A percentile compares a stretch with the other conserved stretches of the same genome.
phyloP scores from a whole-genome alignment of 1,140 invertebrate species.

The Pteromalus puparum region DNA sequence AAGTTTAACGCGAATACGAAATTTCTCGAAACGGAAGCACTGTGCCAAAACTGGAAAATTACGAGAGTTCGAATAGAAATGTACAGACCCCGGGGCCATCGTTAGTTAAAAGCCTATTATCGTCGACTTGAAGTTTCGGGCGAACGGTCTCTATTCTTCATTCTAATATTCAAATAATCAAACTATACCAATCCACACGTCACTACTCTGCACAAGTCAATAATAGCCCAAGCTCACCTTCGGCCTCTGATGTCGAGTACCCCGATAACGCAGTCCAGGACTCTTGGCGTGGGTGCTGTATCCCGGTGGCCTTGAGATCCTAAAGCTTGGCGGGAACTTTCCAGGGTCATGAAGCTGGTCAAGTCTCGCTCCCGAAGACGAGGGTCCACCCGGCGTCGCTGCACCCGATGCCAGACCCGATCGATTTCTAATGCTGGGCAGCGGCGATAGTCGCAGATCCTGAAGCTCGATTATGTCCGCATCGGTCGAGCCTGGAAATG shows the following conservation, averaged over 20 bases:
- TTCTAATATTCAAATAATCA: too few species aligned
- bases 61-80: too few species aligned
- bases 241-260: constrained; percentile 71
- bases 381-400: constrained; percentile 55
- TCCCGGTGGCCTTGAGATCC: constrained; percentile 79
- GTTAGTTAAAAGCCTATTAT: too few species aligned
- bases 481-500: constrained; percentile 69
- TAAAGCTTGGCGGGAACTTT: constrained; percentile 87
- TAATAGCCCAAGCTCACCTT: constrained; percentile 74
- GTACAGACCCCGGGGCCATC: too few species aligned
- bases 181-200: too few species aligned
- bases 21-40: neutral
- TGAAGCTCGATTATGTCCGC: constrained; percentile 83
- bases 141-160: neutral
- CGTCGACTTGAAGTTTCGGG: too few species aligned
- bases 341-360: constrained; percentile 76
- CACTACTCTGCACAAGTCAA: too few species aligned
- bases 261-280: constrained; percentile 78
- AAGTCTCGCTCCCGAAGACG: constrained; percentile 49
- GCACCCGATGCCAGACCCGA: constrained; percentile 64
- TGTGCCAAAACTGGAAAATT: too few species aligned
- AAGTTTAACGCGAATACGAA: neutral
- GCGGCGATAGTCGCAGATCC: constrained; percentile 88
- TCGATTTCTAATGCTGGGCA: constrained; percentile 83
- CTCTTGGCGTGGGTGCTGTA: constrained; percentile 71